These are phyloP conservation scores for Sebastes alutus DNA, from an alignment of 2,797 vertebrate species.

Conservation along the genomic window DNA sequence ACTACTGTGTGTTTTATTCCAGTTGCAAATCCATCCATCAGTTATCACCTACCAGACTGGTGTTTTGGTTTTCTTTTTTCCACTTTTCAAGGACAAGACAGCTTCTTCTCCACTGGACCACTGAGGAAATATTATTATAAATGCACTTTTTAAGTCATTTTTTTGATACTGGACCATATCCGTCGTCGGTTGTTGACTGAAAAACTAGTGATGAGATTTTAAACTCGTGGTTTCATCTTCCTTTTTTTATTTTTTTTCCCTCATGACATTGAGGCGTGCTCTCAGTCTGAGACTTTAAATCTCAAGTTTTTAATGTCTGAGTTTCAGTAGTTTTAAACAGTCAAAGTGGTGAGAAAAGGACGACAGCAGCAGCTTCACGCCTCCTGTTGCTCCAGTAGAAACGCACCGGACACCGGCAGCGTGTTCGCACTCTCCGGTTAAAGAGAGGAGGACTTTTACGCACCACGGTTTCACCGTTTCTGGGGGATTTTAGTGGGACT, in stretches of 20 bases:
- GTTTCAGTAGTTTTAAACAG: neutral
- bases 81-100: constrained; percentile 51
- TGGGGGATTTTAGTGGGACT: constrained; percentile 53
- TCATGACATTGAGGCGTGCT: constrained; percentile 56
- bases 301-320: constrained; percentile 19
- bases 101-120: constrained; percentile 49
- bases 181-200: constrained; percentile 32
- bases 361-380: constrained; percentile 26
- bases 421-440: constrained; percentile 42
- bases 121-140: constrained; percentile 66
- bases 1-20: neutral
- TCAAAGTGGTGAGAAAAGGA: constrained; percentile 1
- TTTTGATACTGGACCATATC: constrained; percentile 26
- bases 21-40: constrained; percentile 45
- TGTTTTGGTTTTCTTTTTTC: constrained; percentile 28
- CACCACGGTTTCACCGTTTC: constrained; percentile 14
- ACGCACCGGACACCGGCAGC: constrained; percentile 60
- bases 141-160: constrained; percentile 44
- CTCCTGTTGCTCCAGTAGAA: constrained; percentile 73
- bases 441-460: constrained; percentile 31
- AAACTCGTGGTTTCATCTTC: constrained; percentile 43
- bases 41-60: constrained; percentile 34
- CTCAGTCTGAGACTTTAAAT: constrained; percentile 12
- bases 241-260: constrained; percentile 2
- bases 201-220: constrained; percentile 59